phyloP scores from a whole-genome alignment of 1,140 invertebrate species.

The Drosophila baimaii region DNA sequence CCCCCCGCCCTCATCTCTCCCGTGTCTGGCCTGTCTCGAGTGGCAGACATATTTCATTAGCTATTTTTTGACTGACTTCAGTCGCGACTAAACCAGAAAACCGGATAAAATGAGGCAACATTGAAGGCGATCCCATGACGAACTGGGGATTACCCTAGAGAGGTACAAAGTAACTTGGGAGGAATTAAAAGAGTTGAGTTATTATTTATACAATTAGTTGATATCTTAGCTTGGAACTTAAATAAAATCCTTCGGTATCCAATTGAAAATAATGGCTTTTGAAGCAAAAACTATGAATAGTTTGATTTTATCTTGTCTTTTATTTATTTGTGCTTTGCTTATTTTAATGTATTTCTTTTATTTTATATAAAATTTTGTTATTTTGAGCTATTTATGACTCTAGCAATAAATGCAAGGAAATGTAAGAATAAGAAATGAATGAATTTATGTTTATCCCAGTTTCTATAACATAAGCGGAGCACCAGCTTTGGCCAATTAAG shows the following conservation, averaged over 20 bases:
- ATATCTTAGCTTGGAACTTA: not conserved
- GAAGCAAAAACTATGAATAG: not conserved
- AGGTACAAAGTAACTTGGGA: not conserved
- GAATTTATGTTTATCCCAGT: not conserved
- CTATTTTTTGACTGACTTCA: slow-evolving; percentile 48
- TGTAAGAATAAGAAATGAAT: not conserved
- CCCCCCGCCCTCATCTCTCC: slow-evolving; percentile 2
- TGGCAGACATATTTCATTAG: slow-evolving; percentile 59
- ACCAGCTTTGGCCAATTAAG: slow-evolving; percentile 19
- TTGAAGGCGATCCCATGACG: slow-evolving; percentile 9
- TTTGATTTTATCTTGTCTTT: no score
- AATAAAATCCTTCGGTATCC: no score
- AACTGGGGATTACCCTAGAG: slow-evolving; percentile 29
- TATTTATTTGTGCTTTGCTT: not conserved
- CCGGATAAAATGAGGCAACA: slow-evolving; percentile 35
- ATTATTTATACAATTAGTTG: slow-evolving; percentile 2
- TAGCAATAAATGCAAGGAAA: not conserved
- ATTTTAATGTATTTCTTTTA: not conserved
- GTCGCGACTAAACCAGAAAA: slow-evolving; percentile 53
- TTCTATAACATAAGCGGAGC: slow-evolving; percentile 1
- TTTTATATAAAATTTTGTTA: not conserved
- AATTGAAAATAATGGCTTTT: not conserved
- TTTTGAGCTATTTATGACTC: not conserved
- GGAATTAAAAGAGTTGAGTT: not conserved
- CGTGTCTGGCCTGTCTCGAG: slow-evolving; percentile 7